These are phyloP conservation scores for Podiceps cristatus DNA, from an alignment of 2,113 vertebrate genomes.

Conservation along the genomic window DNA sequence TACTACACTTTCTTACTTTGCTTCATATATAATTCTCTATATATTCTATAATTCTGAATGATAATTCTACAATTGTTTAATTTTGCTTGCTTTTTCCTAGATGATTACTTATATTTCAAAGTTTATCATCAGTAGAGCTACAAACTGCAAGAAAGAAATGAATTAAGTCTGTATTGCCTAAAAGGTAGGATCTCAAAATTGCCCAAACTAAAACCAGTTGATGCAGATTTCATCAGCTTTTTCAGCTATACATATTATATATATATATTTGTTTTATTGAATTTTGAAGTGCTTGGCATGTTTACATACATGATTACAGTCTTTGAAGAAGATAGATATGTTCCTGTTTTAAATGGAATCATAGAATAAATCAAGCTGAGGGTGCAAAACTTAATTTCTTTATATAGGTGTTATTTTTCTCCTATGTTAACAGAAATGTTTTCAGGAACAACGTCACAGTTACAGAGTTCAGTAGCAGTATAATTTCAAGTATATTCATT, in stretches of 20 bases:
- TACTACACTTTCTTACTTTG: neutral
- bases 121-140: neutral
- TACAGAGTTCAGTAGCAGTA: neutral
- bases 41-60: neutral
- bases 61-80: neutral
- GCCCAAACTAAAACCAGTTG: neutral
- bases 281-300: neutral
- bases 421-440: neutral
- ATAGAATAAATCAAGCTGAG: neutral
- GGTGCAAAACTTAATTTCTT: neutral
- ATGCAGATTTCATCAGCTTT: neutral
- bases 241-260: neutral
- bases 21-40: neutral
- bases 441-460: neutral
- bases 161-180: neutral
- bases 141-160: rapidly evolving
- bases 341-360: neutral
- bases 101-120: neutral
- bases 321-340: neutral
- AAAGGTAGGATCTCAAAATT: neutral
- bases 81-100: neutral
- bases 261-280: neutral
- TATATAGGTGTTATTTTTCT: neutral
- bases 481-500: neutral
- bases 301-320: neutral